These are phyloP conservation scores for Euproctis similis DNA, from an alignment of 2,888 invertebrate species.

Conservation along the genomic window DNA sequence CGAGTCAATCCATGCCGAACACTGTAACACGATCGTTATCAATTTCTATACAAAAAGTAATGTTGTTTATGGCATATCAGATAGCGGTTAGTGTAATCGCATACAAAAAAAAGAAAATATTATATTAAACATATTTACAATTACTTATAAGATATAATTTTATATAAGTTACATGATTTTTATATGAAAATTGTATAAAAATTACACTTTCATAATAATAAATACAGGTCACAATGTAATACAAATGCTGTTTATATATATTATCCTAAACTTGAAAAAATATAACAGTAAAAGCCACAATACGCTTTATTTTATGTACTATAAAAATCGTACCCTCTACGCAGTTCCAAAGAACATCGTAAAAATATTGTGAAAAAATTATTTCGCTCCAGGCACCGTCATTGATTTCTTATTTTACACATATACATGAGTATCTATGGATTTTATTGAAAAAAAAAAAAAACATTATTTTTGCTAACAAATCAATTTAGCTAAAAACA, in stretches of 20 bases:
- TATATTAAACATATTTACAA: conserved; percentile 69
- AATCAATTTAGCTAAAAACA: conserved; percentile 29
- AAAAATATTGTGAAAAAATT: conserved; percentile 54
- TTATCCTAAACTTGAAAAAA: conserved; percentile 65
- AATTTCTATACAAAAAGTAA: conserved; percentile 68
- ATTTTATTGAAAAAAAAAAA: conserved; percentile 3
- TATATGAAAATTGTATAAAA: conserved; percentile 75
- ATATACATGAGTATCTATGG: conserved; percentile 18
- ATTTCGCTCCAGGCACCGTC: conserved; percentile 66
- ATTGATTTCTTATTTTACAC: conserved; percentile 42
- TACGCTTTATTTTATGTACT: too few species aligned
- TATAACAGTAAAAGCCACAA: conserved; percentile 71
- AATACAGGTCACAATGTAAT: conserved; percentile 63
- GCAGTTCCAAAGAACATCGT: conserved; percentile 46
- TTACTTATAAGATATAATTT: conserved; percentile 41
- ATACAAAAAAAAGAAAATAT: conserved; percentile 58
- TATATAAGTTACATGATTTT: conserved; percentile 72
- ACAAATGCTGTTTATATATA: conserved; percentile 57
- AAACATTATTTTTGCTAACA: conserved; percentile 14
- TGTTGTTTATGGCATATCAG: conserved; percentile 58
- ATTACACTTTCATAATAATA: conserved; percentile 70
- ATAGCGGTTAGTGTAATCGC: conserved; percentile 68
- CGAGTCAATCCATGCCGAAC: conserved; percentile 68
- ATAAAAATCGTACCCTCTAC: conserved; percentile 54
- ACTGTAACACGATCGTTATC: conserved; percentile 56